phyloP scores from a whole-genome alignment of 2,113 vertebrate genomes.

The Danionella cerebrum region DNA sequence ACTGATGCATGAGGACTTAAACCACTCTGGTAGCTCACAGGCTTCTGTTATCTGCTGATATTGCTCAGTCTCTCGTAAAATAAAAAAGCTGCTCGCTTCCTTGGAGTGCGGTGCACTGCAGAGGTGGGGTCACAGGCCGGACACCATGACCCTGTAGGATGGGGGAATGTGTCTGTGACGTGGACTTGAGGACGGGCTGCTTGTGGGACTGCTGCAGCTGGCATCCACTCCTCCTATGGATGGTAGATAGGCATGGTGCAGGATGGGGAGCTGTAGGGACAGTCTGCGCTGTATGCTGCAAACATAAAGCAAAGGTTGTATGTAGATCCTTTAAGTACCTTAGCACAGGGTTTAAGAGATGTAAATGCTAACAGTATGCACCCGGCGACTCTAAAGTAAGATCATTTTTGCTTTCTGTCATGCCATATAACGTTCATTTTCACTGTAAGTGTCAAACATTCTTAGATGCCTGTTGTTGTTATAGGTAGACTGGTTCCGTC shows the following conservation, averaged over 20 bases:
- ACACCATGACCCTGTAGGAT: constrained; percentile 98
- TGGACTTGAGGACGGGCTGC: constrained; percentile 90
- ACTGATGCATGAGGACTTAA: constrained; percentile 24
- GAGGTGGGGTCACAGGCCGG: constrained; percentile 78
- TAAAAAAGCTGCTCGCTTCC: constrained; percentile 41
- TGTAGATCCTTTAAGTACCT: too few relatives aligned
- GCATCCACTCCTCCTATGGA: constrained; percentile 98
- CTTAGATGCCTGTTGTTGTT: too few relatives aligned
- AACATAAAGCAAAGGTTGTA: constrained; percentile 24
- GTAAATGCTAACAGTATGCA: too few relatives aligned
- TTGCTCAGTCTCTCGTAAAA: constrained; percentile 60
- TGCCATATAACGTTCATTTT: too few relatives aligned
- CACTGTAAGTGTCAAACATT: too few relatives aligned
- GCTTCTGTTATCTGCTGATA: constrained; percentile 38
- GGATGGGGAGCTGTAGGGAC: constrained; percentile 95
- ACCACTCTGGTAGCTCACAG: constrained; percentile 34
- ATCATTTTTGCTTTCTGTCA: too few relatives aligned
- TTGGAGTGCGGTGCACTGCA: constrained; percentile 38
- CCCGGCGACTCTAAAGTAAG: too few relatives aligned
- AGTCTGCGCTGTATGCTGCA: constrained; percentile 94
- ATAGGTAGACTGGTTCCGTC: too few relatives aligned
- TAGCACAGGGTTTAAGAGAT: too few relatives aligned
- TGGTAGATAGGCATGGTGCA: constrained; percentile 95
- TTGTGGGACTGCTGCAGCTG: constrained; percentile 90
- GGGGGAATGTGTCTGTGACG: constrained; percentile 97